Base-by-base conservation (phyloP, 2,888 invertebrate genomes). In the Druceiella hillmani region DNA sequence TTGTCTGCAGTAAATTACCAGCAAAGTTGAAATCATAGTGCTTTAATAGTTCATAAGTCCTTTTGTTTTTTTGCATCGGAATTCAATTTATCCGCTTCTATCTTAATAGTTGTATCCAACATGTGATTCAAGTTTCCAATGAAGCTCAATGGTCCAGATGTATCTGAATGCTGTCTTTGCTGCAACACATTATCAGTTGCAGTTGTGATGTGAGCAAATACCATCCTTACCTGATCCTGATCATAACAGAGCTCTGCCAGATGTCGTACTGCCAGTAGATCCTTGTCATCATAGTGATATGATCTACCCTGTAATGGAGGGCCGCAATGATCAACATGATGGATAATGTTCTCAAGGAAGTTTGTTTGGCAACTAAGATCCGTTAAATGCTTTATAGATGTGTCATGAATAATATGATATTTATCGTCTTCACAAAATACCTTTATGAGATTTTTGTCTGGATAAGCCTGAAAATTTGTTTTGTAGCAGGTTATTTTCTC, bases 151-250 rank as follows among this genome's bases (percentile, higher is more conserved):
- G 36, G 36, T 6, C 24, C 24, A 17, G 36, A 33, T 7, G 32
- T 27, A 6, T 25, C 36, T 6, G 26, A 24, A 15, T 47, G 45
- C 6, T 38, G 11, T 5, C 34, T 30, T 24, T 38, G 28, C 2
- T 27, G 12, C 3, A 47, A 45, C 17, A 39, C 36, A 30, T 47
- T 47, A 12, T 35, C 25, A 13, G 43, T 42, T 4, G 14, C 30
- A n/a, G 43, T 22, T n/a, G 45, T 40, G 45, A 47, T 47, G 33
- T 41, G 45, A 7, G 38, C 32, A 29, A 47, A 47, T 3, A 40
- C 12, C n/a, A 41, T 40, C 14, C 41, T 31, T 4, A 38, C 43
- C 3, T 29, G 6, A n/a, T 41, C 41, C 1, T 36, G 30, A 29
- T 45, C 45, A 16, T 41, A 47, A 12, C 47, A 47, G 4, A 45